Conservation (phyloP, 2,888 invertebrate species). For the Trichogramma dendrolimi region DNA sequence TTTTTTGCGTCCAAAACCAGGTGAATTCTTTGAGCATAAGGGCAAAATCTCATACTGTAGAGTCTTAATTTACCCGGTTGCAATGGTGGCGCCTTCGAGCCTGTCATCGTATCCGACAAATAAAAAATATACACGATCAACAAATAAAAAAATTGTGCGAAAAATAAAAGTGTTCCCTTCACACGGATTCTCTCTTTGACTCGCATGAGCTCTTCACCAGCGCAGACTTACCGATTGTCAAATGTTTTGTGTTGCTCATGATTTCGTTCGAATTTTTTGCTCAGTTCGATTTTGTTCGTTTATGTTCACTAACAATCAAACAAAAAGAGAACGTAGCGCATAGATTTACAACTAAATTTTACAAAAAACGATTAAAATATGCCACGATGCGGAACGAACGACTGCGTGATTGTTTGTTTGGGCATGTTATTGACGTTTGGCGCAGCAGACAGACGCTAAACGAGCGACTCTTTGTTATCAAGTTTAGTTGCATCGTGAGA, state of each 20-base stretch:
- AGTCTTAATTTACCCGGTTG: conserved; percentile 43
- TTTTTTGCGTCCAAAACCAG: conserved; percentile 51
- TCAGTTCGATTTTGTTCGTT: too few relatives aligned
- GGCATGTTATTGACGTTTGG: too few relatives aligned
- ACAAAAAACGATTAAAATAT: too few relatives aligned
- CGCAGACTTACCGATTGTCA: conserved; percentile 36
- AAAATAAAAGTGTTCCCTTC: neutral
- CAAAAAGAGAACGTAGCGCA: too few relatives aligned
- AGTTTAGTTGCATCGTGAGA: too few relatives aligned
- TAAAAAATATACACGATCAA: conserved; percentile 6
- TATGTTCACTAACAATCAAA: too few relatives aligned
- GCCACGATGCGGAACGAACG: neutral
- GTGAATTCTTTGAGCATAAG: conserved; percentile 53
- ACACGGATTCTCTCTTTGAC: neutral
- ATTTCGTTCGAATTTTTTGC: neutral
- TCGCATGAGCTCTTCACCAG: too few relatives aligned
- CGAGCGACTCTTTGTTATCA: too few relatives aligned
- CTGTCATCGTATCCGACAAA: conserved; percentile 25
- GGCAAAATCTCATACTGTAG: conserved; percentile 55
- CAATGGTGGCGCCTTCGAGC: conserved; percentile 38
- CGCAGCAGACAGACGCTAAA: too few relatives aligned
- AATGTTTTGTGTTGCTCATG: conserved; percentile 38
- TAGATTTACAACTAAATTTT: too few relatives aligned
- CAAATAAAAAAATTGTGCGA: conserved; percentile 4
- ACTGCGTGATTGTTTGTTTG: neutral